These are phyloP conservation scores for Polietes domitor DNA, from an alignment of 2,888 invertebrate genomes.

Conservation along the genomic window DNA sequence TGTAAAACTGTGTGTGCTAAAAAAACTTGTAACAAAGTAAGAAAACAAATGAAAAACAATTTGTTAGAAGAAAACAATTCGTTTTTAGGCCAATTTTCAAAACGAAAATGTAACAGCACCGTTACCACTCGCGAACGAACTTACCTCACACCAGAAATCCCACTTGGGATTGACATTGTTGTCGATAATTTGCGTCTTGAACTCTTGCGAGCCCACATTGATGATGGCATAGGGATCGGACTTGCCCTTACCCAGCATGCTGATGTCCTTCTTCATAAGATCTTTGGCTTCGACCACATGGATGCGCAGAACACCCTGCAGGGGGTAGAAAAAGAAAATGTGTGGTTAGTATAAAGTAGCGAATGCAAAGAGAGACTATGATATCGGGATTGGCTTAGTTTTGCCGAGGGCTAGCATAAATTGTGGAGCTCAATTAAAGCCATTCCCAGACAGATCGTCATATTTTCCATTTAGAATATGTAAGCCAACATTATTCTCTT, in stretches of 20 bases:
- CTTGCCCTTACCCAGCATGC: slow-evolving; percentile 96
- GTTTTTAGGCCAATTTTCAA: slow-evolving; percentile 42
- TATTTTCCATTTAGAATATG: too few relatives aligned
- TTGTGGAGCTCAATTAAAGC: too few relatives aligned
- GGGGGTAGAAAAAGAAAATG: too few relatives aligned
- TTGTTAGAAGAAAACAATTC: slow-evolving; percentile 7
- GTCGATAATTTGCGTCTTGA: slow-evolving; percentile 95
- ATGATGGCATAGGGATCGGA: slow-evolving; percentile 98
- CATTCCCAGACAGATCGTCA: too few relatives aligned
- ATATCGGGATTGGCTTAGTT: too few relatives aligned
- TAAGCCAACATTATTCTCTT: too few relatives aligned
- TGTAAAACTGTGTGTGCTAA: slow-evolving; percentile 32
- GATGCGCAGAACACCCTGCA: slow-evolving; percentile 95
- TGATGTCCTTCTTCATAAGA: slow-evolving; percentile 97
- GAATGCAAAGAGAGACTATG: too few relatives aligned
- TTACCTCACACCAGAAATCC: slow-evolving; percentile 99
- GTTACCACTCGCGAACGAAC: slow-evolving; percentile 68
- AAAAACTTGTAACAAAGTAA: slow-evolving; percentile 32
- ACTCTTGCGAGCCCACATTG: slow-evolving; percentile 95
- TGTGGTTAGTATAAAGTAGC: too few relatives aligned
- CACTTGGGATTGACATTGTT: slow-evolving; percentile 97
- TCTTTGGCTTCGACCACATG: slow-evolving; percentile 97
- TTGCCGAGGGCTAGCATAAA: too few relatives aligned
- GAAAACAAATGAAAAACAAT: slow-evolving; percentile 17
- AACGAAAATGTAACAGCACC: background rate